Base-by-base conservation (phyloP, 2,888 invertebrate genomes). In the Drosophila phalerata region DNA sequence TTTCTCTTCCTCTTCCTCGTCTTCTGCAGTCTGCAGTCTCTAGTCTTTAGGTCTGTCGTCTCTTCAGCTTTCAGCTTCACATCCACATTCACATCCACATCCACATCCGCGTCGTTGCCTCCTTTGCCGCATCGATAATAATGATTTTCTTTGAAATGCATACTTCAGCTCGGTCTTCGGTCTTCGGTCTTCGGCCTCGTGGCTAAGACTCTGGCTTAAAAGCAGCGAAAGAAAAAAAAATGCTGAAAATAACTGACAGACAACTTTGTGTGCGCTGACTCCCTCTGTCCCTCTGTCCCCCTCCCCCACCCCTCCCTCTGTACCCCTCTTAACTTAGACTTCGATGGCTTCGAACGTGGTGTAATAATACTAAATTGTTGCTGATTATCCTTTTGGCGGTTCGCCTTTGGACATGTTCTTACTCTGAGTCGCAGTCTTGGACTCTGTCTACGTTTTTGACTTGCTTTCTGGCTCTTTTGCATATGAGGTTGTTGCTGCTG, bases 301-400 rank as follows among this genome's bases (percentile, higher is more conserved):
- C 22, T 22, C 22, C 19, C 2, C 19, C 3, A 3, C 19, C 25
- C 28, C 3, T 13, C 13, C 15, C 25, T 32, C 25, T 25, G 13
- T 25, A 45, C 55, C 43, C 30, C 19, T 19, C n/a, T n/a, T 8
- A 32, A 48, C 45, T 76, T 51, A 57, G 62, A 76, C 75, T 76
- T 81, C 84, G 85, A 85, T 85, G 85, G 85, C 77, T 88, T 83
- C 86, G 85, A 87, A 87, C 89, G 85, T 91, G 89, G 91, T 91
- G 91, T 91, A 92, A 92, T 91, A 91, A 91, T 91, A 91, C 90
- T 91, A 92, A 92, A 92, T 91, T 92, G 91, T 91, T 91, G 90
- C 91, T 91, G 91, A 91, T 92, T 92, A 92, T 92, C 91, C 91
- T 91, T 91, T 90, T 89, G 90, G 90, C 90, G 90, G 90, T 90